Conservation (phyloP, 2,113 vertebrate genomes). For the Elaphurus davidianus region DNA sequence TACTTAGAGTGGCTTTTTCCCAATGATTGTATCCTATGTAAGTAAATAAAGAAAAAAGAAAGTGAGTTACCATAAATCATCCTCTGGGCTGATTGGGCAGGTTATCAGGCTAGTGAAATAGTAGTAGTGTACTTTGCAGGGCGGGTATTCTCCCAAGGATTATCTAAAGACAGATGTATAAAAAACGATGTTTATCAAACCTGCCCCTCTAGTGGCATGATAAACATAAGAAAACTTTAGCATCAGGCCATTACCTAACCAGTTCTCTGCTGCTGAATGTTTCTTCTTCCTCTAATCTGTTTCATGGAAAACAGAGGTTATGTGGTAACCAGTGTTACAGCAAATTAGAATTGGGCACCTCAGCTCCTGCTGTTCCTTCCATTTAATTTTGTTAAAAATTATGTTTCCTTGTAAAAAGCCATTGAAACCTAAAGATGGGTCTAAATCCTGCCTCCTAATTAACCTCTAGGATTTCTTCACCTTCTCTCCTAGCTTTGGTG, state of each 20-base stretch:
- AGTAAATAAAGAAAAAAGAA: background rate
- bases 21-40: background rate
- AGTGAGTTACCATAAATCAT: background rate
- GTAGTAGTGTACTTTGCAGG: background rate
- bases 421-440: background rate
- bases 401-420: background rate
- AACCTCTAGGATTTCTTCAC: background rate
- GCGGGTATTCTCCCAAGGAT: background rate
- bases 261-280: background rate
- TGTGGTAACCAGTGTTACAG: background rate
- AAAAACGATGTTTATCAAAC: background rate
- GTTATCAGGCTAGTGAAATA: background rate
- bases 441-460: constrained; percentile 1
- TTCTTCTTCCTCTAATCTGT: background rate
- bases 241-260: background rate
- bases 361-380: background rate
- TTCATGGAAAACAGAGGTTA: background rate
- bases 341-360: background rate
- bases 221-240: background rate
- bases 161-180: background rate
- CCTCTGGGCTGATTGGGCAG: background rate
- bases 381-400: background rate
- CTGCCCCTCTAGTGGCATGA: background rate
- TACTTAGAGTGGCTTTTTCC: constrained; percentile 18
- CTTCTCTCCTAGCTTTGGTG: constrained; percentile 87